Evolutionary conservation across 2,888 invertebrate species (phyloP), one percentile per base, ranked within the genome.

Genomic region (Xanthia togata): DNA sequence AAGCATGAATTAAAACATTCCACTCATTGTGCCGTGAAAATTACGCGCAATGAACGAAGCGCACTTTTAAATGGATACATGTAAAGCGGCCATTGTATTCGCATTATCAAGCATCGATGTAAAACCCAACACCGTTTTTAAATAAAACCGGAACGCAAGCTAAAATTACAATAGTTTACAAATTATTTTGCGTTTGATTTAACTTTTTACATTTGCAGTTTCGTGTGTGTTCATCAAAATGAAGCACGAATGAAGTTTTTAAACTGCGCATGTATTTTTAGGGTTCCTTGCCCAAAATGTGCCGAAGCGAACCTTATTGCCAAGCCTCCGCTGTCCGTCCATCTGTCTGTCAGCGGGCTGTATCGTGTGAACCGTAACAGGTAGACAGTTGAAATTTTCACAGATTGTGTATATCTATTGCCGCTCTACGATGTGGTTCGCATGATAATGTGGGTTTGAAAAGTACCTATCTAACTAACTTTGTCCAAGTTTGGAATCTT

Each of bases 121-220:
- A 47, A 44, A 75, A 68, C 44, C 55, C 20, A 62, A 35, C 41
- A 11, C 38, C 4, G n/a, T 71, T 81, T n/a, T 62, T 17, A 73
- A 73, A 84, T 76, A 38, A 81, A 83, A 67, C 41, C 31, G 47
- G 8, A 71, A 53, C 38, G 50, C 68, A 64, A 57, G n/a, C 64
- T 50, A 35, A 71, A 73, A 65, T 82, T n/a, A 70, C 71, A 84
- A 78, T 71, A 67, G 70, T 82, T 75, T n/a, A 26, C 71, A 74
- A 79, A 80, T 69, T 64, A 62, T 73, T 63, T 65, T 53, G 50
- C 38, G 14, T 71, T 71, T 65, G 60, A 76, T 84, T 76, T 71
- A 63, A 64, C 70, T 84, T 76, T 79, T 70, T 20, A 31, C 35
- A 53, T 64, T 67, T 69, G 38, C 53, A 35, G 53, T 68, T 68